Evolutionary conservation across 2,888 invertebrate species (phyloP), one percentile per base, ranked within the genome.

Genomic region (Dynastes tityus): DNA sequence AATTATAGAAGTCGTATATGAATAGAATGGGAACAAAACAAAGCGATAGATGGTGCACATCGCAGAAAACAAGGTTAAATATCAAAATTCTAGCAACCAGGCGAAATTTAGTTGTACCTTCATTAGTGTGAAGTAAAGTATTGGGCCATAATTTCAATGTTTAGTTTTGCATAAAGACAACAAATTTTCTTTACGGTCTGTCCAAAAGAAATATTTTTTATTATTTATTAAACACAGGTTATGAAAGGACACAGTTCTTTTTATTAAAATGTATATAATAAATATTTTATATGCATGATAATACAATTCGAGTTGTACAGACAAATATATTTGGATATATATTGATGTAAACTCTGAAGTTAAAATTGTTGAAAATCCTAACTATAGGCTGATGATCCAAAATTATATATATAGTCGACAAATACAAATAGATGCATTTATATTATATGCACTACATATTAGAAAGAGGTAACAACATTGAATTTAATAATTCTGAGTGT

Each of bases 271-370:
- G 27, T 67, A 58, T 68, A 37, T 68, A 45, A 68, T 63, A 75
- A 63, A 64, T 77, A 67, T 45, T 77, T 29, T 49, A 58, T 77
- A 58, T 68, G 68, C 45, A n/a, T 74, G 29, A 58, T 68, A 77
- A 68, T 77, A 68, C 76, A 45, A 27, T 49, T 61, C 37, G 51
- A 53, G 76, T 76, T 55, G 37, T 55, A 58, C 61, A 61, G 16
- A 61, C 2, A 61, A 70, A 53, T 70, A 71, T 45, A 74, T 74
- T 61, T 37, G 73, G 55, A n/a, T 74, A 74, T 22, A 22, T 61
- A 74, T 61, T 37, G 40, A 71, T 73, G 27, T 13, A 58, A 53
- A 51, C 27, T 53, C 22, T 51, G 70, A 70, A 73, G 73, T 40
- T 61, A 2, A 73, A 58, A 73, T 73, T 49, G 27, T 45, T n/a